phyloP scores from a whole-genome alignment of 2,113 vertebrate genomes.

The Lipotes vexillifer region DNA sequence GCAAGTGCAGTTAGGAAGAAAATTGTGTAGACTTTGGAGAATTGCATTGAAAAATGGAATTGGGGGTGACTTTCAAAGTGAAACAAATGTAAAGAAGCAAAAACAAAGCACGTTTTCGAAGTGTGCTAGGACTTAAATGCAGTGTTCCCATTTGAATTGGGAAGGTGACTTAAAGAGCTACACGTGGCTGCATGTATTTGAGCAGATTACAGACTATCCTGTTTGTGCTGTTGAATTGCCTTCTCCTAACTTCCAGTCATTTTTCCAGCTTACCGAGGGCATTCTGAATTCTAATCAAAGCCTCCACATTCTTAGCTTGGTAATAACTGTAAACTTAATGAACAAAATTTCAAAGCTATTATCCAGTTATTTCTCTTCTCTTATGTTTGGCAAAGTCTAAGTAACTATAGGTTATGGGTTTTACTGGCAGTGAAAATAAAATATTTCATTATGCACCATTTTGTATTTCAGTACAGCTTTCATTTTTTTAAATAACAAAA shows the following conservation, averaged over 20 bases:
- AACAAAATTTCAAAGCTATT: conserved; percentile 24
- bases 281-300: conserved; percentile 11
- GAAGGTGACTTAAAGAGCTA: background rate
- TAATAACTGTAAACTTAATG: conserved; percentile 33
- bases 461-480: background rate
- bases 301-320: background rate
- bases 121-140: background rate
- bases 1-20: background rate
- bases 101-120: background rate
- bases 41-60: background rate
- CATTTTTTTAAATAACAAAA: conserved; percentile 27
- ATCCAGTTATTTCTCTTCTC: background rate
- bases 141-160: background rate
- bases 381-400: conserved; percentile 27
- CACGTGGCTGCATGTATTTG: background rate
- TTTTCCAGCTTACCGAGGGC: background rate
- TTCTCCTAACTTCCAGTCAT: background rate
- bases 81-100: background rate
- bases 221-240: background rate
- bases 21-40: background rate
- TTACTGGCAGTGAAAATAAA: conserved; percentile 51
- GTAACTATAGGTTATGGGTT: conserved; percentile 18
- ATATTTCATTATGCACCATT: background rate
- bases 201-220: background rate
- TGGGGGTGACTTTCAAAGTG: background rate